These are phyloP conservation scores for Tachyglossus aculeatus DNA, from an alignment of 2,797 vertebrate species.

Conservation along the genomic window DNA sequence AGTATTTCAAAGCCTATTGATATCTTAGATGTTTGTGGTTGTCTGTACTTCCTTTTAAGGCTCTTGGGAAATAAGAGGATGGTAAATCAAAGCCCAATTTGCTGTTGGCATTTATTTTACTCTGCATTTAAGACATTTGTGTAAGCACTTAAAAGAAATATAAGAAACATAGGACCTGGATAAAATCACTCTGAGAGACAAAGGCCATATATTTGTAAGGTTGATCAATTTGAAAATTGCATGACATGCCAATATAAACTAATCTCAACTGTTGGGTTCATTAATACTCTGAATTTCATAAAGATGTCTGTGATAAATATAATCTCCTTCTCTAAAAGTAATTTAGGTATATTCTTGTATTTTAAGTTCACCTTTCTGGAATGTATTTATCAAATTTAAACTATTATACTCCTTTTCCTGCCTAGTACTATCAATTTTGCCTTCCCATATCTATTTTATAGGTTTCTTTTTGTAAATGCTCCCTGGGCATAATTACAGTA, in stretches of 20 bases:
- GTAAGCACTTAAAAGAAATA: slow-evolving; percentile 65
- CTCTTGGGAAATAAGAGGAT: slow-evolving; percentile 72
- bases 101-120: slow-evolving; percentile 71
- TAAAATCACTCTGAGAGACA: slow-evolving; percentile 48
- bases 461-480: too few relatives aligned
- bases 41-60: slow-evolving; percentile 70
- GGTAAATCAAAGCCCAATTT: slow-evolving; percentile 70
- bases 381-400: slow-evolving; percentile 28
- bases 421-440: too few relatives aligned
- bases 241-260: slow-evolving; percentile 26
- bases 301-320: slow-evolving; percentile 15
- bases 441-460: too few relatives aligned
- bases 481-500: too few relatives aligned
- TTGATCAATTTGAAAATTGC: slow-evolving; percentile 53
- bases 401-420: slow-evolving; percentile 10
- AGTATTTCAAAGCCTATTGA: slow-evolving; percentile 71
- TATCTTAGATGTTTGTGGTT: slow-evolving; percentile 75
- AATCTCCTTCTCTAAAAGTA: slow-evolving; percentile 5
- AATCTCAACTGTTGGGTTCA: slow-evolving; percentile 48
- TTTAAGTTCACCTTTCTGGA: slow-evolving; percentile 10
- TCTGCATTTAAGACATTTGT: slow-evolving; percentile 70
- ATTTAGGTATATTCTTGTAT: background rate
- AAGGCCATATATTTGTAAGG: slow-evolving; percentile 47
- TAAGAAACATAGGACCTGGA: slow-evolving; percentile 47
- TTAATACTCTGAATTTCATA: slow-evolving; percentile 16